Conservation (phyloP, 2,797 vertebrate species). For the Champsocephalus gunnari region DNA sequence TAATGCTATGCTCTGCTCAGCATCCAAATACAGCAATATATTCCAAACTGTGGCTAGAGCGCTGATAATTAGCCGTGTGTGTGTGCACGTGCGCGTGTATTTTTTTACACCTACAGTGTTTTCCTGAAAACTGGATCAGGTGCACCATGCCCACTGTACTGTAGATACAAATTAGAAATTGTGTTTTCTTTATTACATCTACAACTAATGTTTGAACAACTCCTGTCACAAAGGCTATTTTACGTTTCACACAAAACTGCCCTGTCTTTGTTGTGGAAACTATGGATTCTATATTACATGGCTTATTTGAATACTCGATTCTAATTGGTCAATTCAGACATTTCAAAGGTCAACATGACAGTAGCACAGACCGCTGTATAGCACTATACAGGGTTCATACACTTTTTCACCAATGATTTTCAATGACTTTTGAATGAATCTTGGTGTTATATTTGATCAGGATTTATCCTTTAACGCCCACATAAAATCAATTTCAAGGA, state of each 20-base stretch:
- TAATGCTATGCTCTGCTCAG: constrained; percentile 75
- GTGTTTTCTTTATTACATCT: not conserved
- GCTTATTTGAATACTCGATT: no score
- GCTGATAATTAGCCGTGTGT: constrained; percentile 68
- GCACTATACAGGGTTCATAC: no score
- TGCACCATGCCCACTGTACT: not conserved
- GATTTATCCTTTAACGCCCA: no score
- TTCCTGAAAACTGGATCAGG: not conserved
- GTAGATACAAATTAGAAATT: not conserved
- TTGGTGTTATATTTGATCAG: no score
- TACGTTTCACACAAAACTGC: not conserved
- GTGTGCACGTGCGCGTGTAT: no score
- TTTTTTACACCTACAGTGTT: not conserved
- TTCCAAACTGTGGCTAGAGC: constrained; percentile 58
- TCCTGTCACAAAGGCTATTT: no score
- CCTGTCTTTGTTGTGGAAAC: not conserved
- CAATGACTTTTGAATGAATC: no score
- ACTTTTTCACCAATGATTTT: no score
- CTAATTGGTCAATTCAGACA: no score
- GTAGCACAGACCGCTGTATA: no score
- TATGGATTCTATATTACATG: not conserved
- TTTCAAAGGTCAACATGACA: no score
- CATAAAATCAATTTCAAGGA: no score
- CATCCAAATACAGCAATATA: constrained; percentile 75
- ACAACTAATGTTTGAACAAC: not conserved